Base-by-base conservation (phyloP, 2,888 invertebrate genomes). In the Pseudanteris insignis region DNA sequence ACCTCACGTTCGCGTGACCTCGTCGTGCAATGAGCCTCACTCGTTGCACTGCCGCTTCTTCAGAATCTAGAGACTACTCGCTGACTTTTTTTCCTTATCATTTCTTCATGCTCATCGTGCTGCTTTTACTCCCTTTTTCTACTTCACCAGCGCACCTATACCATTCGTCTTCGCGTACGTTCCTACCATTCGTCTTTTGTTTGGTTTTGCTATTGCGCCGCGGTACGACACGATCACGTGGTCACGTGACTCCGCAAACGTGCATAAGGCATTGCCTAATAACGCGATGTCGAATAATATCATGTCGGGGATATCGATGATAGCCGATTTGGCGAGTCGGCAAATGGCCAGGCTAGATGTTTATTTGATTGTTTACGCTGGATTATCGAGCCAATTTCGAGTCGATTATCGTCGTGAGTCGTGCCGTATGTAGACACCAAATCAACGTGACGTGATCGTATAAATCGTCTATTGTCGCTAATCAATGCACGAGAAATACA, bases 11-110 rank as follows among this genome's bases (percentile, higher is more conserved):
- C n/a, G n/a, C n/a, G n/a, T n/a, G n/a, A n/a, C n/a, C n/a, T n/a
- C n/a, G n/a, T 65, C 70, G 65, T 69, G 68, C 70, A 69, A 70
- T 68, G 63, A 70, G 65, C 55, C 67, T 63, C 66, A 60, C 63
- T 66, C 68, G 63, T 68, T 63, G 63, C 66, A 66, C 58, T 63
- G 48, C 55, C 63, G 57, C 57, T 50, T 48, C 54, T 63, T 58
- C 47, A 57, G 54, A 58, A 46, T 51, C 55, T 58, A 41, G 32
- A 58, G 57, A 44, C 50, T 38, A 43, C 41, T 36, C 41, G 41
- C 15, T 18, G 15, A 32, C 40, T 36, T 29, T 46, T 18, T 26
- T 38, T 33, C 38, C 29, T n/a, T n/a, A n/a, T n/a, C n/a, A n/a
- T 28, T 36, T 36, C 11, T 10, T 32, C 13, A 33, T 33, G 44